Evolutionary conservation across 2,888 invertebrate genomes (phyloP).

Genomic region (Phyllotreta cruciferae): DNA sequence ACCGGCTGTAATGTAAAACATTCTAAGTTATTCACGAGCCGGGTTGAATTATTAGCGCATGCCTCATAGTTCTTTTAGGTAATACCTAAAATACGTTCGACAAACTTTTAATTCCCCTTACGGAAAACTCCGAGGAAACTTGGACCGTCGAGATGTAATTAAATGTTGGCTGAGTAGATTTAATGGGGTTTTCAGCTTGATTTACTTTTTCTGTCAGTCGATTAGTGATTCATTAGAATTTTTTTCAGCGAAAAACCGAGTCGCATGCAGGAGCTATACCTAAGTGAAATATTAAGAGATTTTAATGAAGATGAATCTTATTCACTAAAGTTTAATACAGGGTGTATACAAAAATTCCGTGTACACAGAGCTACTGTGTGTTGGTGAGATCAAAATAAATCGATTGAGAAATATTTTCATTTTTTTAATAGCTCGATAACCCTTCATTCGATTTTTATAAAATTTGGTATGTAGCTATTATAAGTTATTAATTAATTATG

Average conservation of each 20-base stretch:
- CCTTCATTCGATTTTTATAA: too few relatives aligned
- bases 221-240: slow-evolving; percentile 50
- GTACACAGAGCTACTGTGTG: too few relatives aligned
- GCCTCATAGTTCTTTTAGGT: slow-evolving; percentile 29
- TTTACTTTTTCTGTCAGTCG: slow-evolving; percentile 51
- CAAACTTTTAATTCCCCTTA: slow-evolving; percentile 52
- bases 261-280: slow-evolving; percentile 1
- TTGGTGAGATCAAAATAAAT: too few relatives aligned
- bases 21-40: slow-evolving; percentile 27
- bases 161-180: slow-evolving; percentile 54
- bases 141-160: slow-evolving; percentile 50
- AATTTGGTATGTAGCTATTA: too few relatives aligned
- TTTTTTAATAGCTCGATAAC: too few relatives aligned
- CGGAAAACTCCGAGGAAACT: slow-evolving; percentile 46
- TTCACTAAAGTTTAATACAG: too few relatives aligned
- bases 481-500: too few relatives aligned
- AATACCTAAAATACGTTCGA: slow-evolving; percentile 37
- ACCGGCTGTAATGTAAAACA: background rate
- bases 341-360: too few relatives aligned
- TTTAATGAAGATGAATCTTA: too few relatives aligned
- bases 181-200: slow-evolving; percentile 52
- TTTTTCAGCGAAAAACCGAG: slow-evolving; percentile 41
- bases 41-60: slow-evolving; percentile 34
- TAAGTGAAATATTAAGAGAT: slow-evolving; percentile 7
- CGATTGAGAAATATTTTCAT: too few relatives aligned